Evolutionary conservation across 2,113 vertebrate genomes (phyloP).

Genomic region (Hiodon tergisus): DNA sequence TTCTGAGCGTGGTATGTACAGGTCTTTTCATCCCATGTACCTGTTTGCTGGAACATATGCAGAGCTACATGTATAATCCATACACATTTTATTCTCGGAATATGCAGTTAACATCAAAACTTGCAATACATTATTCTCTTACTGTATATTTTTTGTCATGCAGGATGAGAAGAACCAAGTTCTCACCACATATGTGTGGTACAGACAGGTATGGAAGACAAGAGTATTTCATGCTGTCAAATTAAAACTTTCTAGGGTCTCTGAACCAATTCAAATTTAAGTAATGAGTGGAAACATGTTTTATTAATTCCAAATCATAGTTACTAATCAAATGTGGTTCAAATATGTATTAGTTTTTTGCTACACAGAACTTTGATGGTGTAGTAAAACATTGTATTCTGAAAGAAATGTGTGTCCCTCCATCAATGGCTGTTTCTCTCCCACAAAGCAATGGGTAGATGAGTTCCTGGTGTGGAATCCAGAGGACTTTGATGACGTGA

Average conservation of each 20-base stretch:
- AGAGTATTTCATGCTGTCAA: background rate
- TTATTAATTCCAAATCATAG: background rate
- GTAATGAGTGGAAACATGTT: background rate
- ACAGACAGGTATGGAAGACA: conserved; percentile 76
- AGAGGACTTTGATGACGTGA: conserved; percentile 78
- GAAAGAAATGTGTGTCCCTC: background rate
- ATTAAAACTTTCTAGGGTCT: background rate
- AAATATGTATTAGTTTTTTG: too few species aligned
- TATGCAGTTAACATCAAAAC: background rate
- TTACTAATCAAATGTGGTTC: background rate
- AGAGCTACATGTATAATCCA: background rate
- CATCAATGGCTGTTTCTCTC: background rate
- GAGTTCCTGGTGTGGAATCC: conserved; percentile 94
- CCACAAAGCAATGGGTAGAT: conserved; percentile 78
- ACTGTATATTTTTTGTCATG: background rate
- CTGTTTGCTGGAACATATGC: background rate
- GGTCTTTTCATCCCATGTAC: background rate
- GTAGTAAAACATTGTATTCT: background rate
- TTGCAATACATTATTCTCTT: background rate
- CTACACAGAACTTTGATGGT: too few species aligned
- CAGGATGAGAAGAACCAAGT: conserved; percentile 99
- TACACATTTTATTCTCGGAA: background rate
- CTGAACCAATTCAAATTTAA: background rate
- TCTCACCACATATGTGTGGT: conserved; percentile 95
- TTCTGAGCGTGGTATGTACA: conserved; percentile 84